Evolutionary conservation across 1,140 invertebrate species (phyloP).

Genomic region (Solenopsis invicta): DNA sequence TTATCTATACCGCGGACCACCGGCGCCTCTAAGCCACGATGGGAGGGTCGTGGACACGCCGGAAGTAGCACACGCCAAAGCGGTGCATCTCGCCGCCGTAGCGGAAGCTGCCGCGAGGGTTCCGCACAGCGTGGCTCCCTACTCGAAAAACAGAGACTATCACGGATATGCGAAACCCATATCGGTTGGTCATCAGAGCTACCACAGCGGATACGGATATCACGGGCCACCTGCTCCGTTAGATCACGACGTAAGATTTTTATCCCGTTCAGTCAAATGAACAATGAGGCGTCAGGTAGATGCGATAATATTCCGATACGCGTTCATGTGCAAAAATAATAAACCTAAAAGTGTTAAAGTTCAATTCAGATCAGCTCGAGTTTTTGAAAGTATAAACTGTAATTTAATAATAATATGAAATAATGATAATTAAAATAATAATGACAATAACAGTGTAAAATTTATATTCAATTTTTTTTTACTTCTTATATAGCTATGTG

Average conservation of each 20-base stretch:
- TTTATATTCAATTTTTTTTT: background rate
- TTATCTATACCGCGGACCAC: constrained; percentile 81
- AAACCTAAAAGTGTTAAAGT: background rate
- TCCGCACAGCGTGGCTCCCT: background rate
- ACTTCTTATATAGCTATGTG: background rate
- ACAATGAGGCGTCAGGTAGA: background rate
- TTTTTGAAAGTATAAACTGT: background rate
- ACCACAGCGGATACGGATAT: constrained; percentile 72
- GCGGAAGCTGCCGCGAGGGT: constrained; percentile 73
- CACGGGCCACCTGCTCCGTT: constrained; percentile 75
- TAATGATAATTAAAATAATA: background rate
- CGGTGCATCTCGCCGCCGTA: constrained; percentile 85
- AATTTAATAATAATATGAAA: background rate
- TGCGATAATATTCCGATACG: background rate
- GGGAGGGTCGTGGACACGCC: constrained; percentile 87
- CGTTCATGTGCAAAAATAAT: background rate
- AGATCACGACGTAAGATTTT: constrained; percentile 70
- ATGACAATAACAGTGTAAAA: background rate
- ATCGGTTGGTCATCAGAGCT: constrained; percentile 67
- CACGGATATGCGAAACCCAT: constrained; percentile 79
- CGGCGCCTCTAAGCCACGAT: constrained; percentile 87
- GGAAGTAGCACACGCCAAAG: constrained; percentile 88
- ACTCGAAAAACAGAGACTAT: constrained; percentile 51
- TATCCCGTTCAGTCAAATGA: background rate
- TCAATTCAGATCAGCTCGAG: background rate